phyloP scores from a whole-genome alignment of 1,140 invertebrate species.

The Globodera rostochiensis region DNA sequence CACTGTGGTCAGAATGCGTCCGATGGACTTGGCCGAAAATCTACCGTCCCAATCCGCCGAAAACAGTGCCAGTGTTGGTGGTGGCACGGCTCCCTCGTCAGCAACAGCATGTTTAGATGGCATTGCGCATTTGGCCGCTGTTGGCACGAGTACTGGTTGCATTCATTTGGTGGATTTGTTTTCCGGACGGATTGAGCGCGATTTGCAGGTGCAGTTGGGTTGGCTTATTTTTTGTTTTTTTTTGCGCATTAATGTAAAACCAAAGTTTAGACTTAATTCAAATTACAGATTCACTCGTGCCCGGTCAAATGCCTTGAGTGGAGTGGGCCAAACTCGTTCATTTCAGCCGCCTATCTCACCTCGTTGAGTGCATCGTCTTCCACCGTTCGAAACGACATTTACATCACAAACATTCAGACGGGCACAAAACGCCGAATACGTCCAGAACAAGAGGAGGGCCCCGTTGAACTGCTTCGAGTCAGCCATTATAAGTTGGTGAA shows the following conservation, averaged over 20 bases:
- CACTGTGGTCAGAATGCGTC: conserved; percentile 49
- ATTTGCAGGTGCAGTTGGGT: conserved; percentile 23
- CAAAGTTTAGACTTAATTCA: too few species aligned
- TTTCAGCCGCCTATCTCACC: conserved; percentile 51
- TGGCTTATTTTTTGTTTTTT: too few species aligned
- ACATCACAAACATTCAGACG: conserved; percentile 27
- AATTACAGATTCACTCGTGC: conserved; percentile 28
- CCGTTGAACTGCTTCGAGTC: conserved; percentile 57
- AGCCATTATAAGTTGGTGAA: conserved; percentile 59
- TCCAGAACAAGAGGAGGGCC: conserved; percentile 61
- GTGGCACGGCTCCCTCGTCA: background rate
- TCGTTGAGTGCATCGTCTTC: conserved; percentile 49
- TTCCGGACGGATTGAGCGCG: conserved; percentile 36
- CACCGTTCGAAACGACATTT: conserved; percentile 52
- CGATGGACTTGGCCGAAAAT: conserved; percentile 39
- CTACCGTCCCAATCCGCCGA: conserved; percentile 14
- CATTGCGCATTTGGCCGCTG: conserved; percentile 45
- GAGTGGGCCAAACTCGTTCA: conserved; percentile 41
- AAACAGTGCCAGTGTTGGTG: background rate
- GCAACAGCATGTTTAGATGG: background rate
- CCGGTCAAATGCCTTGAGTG: conserved; percentile 53
- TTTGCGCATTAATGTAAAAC: too few species aligned
- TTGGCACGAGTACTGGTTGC: conserved; percentile 40
- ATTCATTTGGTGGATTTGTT: conserved; percentile 52
- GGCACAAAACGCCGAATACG: conserved; percentile 47